A percentile compares a stretch with the other conserved stretches of the same genome.
Evolutionary conservation across 2,797 vertebrate species (phyloP).

Genomic region (Pseudochromis fuscus): DNA sequence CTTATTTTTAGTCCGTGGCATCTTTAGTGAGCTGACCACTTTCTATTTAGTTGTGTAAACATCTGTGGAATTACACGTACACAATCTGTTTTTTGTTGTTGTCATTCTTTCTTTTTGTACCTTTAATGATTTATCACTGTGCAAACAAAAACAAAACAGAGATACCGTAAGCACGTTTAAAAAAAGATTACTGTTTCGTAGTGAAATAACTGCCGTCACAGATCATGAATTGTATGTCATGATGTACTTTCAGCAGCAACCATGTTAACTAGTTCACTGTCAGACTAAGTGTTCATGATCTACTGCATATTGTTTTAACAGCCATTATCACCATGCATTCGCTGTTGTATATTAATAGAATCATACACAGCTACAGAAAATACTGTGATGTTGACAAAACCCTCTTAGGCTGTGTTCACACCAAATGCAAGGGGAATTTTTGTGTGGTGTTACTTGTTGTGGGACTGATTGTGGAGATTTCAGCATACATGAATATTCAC

Average conservation of each 20-base stretch:
- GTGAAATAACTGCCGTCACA: conserved; percentile 4
- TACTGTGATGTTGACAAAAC: background rate
- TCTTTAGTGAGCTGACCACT: conserved; percentile 33
- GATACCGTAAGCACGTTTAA: conserved; percentile 18
- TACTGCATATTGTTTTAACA: conserved; percentile 3
- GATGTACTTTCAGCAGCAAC: conserved; percentile 8
- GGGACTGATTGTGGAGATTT: too few species aligned
- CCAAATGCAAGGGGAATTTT: too few species aligned
- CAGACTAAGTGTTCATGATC: background rate
- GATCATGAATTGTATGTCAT: conserved; percentile 23
- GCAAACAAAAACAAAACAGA: conserved; percentile 34
- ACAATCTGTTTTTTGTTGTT: conserved; percentile 50
- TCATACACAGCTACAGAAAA: background rate
- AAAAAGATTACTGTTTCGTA: conserved; percentile 9
- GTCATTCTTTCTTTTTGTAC: conserved; percentile 41
- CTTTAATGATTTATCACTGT: conserved; percentile 48
- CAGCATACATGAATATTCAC: too few species aligned
- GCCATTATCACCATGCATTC: background rate
- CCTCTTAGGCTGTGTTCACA: too few species aligned
- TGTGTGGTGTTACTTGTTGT: too few species aligned
- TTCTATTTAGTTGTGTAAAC: conserved; percentile 39
- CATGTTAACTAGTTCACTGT: conserved; percentile 5
- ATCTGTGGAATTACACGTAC: conserved; percentile 41
- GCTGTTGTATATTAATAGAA: background rate
- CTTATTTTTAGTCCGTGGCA: conserved; percentile 15